Evolutionary conservation across 2,888 invertebrate species (phyloP), one percentile per base, ranked within the genome.

Genomic region (Netelia melanura): DNA sequence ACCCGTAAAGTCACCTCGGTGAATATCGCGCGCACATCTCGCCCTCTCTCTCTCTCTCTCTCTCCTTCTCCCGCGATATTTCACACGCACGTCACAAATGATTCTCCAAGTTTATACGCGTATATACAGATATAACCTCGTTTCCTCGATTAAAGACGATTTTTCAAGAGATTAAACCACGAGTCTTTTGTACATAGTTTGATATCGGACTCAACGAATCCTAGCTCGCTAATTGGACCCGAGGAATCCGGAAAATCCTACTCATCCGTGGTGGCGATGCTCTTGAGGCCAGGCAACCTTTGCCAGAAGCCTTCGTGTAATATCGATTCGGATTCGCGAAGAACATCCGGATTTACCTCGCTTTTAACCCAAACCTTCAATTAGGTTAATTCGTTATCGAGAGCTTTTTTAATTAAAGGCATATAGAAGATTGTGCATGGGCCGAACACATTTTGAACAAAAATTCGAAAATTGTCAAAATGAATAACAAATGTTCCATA

Each of bases 171-270:
- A 62, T 67, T 68, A 52, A 68, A 44, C 38, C 14, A 11, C 43
- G 70, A 25, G 64, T 43, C 8, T 58, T n/a, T n/a, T 14, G 8
- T 43, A 11, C 1, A n/a, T 23, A 52, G 17, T 11, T 23, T 14
- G n/a, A 58, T 52, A 11, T n/a, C 23, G 38, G 44, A 5, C 1
- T 17, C 30, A 21, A 52, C 17, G 54, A 58, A 72, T 58, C 25
- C 38, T 8, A 52, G 54, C 11, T 43, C 67, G 2, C 74, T 74
- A 74, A 81, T 74, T 68, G 48, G 58, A 65, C 21, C 11, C 61
- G 11, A 25, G 52, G 44, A 38, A 67, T 81, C 67, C 67, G 21
- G 52, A 81, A 81, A 74, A 74, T 74, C 74, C 74, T 48, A 61
- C 62, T 52, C 48, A 52, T 74, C 30, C 48, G 48, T 14, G 14